Base-by-base conservation (phyloP, 1,140 invertebrate genomes). In the Drosophila saltans region DNA sequence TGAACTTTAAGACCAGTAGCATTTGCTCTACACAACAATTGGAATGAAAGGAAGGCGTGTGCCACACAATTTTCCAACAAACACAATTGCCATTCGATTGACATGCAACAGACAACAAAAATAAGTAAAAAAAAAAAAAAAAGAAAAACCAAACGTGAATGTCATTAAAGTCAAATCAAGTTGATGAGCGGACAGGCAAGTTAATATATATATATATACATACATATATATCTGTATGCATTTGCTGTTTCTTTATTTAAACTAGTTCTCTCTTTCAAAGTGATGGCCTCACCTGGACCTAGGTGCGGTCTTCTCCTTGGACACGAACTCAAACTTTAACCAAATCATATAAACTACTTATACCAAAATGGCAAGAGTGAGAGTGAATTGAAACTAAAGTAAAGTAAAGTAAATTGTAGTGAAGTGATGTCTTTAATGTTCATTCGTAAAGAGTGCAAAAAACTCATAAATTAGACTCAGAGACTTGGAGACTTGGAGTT, bases 271-370 rank as follows among this genome's bases (percentile, higher is more conserved):
- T 24, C 7, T 8, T 2, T 3, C 0, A 52, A 39, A 26, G 45
- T 9, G 30, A 33, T 56, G 30, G 33, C 26, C 52, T 52, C 33
- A 36, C 58, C 64, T 57, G 33, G 11, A 66, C 28, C 65, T 78
- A 78, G 82, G 82, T 88, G 82, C 83, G 83, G 56, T 56, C 58
- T 52, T 65, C 57, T 60, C 52, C 74, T 64, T 48, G 48, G 45
- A 69, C 83, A 86, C 83, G 75, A 86, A 76, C 69, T 86, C 65
- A 86, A 86, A 89, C 83, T 86, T 88, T 77, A 80, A 75, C 60
- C 67, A 60, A 41, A 64, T 28, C 39, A 26, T 43, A 10, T 52
- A 48, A 11, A 39, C 2, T 30, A 30, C 4, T 3, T 30, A 30
- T 30, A 30, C 16, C 28, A n/a, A 40, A 24, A n/a, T 24, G 8